Percentiles rank a stretch among this genome's conserved stretches.
These are phyloP conservation scores for Macheiramphus alcinus DNA, from an alignment of 2,113 vertebrate genomes.

Conservation along the genomic window DNA sequence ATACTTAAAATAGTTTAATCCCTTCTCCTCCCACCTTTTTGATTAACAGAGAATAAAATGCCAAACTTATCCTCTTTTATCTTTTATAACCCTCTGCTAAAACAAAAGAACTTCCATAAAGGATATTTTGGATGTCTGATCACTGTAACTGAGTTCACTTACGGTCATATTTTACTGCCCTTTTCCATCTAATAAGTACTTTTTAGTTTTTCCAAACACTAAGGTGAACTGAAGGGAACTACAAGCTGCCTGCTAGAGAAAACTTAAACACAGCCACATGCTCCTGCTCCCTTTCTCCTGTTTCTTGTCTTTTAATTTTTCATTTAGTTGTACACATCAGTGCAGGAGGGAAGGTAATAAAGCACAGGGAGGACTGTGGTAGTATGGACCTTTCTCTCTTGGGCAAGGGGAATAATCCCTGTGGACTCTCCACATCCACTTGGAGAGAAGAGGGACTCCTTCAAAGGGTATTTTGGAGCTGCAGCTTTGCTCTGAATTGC, in stretches of 20 bases:
- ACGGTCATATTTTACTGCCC: background rate
- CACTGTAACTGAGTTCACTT: background rate
- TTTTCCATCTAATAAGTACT: background rate
- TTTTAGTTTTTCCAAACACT: background rate
- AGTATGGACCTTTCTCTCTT: background rate
- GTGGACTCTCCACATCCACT: background rate
- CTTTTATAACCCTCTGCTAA: background rate
- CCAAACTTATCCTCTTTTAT: background rate
- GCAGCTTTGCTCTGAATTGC: background rate
- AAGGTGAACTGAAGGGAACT: background rate
- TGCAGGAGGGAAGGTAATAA: background rate
- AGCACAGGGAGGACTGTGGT: background rate
- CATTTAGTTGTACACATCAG: background rate
- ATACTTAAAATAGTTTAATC: background rate
- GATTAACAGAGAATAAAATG: background rate
- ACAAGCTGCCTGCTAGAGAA: background rate
- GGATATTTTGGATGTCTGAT: background rate
- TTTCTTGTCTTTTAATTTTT: background rate
- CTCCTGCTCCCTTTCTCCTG: background rate
- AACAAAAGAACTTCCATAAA: background rate
- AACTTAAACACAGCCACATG: background rate
- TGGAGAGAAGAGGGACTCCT: background rate
- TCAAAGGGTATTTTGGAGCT: background rate
- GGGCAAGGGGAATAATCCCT: background rate
- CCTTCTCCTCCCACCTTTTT: background rate